These are phyloP conservation scores for Elgonia sp. DNA, from an alignment of 2,888 invertebrate genomes.

Conservation along the genomic window DNA sequence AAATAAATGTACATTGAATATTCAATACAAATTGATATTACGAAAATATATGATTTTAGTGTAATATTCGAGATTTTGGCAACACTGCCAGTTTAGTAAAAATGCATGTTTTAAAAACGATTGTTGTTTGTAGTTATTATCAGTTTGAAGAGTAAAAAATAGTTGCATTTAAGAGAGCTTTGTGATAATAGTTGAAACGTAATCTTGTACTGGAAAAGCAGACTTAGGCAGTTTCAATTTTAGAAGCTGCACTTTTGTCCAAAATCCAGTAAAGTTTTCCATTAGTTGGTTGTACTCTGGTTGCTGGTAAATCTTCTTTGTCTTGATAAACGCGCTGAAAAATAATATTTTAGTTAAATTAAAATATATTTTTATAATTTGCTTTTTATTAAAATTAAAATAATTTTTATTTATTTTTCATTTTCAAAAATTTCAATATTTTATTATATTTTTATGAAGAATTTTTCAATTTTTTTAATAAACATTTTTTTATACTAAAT, in stretches of 20 bases:
- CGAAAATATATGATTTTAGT: too few species aligned
- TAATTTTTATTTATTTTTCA: too few species aligned
- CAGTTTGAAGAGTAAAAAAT: background rate
- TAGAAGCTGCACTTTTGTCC: constrained; percentile 83
- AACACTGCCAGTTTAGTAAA: background rate
- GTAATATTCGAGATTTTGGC: background rate
- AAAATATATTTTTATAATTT: too few species aligned
- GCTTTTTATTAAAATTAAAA: too few species aligned
- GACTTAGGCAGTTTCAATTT: constrained; percentile 32
- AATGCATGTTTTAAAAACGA: too few species aligned
- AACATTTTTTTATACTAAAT: too few species aligned
- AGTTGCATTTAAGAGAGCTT: constrained; percentile 2
- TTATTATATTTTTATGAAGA: too few species aligned
- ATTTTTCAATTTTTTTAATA: too few species aligned
- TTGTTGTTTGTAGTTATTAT: background rate
- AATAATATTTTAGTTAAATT: too few species aligned
- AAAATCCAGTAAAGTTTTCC: constrained; percentile 90
- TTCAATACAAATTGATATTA: constrained; percentile 1
- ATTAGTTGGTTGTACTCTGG: constrained; percentile 90
- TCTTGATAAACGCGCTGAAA: constrained; percentile 93
- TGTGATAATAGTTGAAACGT: too few species aligned
- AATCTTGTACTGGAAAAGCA: background rate
- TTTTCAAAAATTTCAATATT: too few species aligned
- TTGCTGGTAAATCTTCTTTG: constrained; percentile 93
- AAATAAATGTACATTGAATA: background rate